These are phyloP conservation scores for Sebastiscus tertius DNA, from an alignment of 2,797 vertebrate species.

Conservation along the genomic window DNA sequence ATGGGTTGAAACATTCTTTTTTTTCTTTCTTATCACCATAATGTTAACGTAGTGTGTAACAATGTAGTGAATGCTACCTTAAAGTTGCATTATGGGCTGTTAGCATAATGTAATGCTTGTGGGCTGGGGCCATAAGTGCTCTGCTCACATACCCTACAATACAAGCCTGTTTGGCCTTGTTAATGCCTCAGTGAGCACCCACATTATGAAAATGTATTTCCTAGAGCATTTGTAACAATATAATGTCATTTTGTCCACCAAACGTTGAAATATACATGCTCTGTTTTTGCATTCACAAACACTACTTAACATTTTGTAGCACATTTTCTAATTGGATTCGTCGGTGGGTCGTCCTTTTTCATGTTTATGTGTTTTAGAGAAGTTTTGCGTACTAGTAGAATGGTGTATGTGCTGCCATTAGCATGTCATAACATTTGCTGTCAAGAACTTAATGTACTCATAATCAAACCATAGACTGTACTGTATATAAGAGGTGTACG, in stretches of 20 bases:
- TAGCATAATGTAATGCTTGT: slow-evolving; percentile 3
- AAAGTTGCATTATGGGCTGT: slow-evolving; percentile 20
- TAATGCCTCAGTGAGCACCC: neutral
- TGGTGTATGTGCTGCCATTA: neutral
- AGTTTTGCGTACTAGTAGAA: neutral
- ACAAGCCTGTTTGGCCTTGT: neutral
- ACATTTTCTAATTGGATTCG: neutral
- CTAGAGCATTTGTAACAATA: neutral
- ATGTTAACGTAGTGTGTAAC: slow-evolving; percentile 15
- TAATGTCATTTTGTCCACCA: neutral
- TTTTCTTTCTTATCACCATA: neutral
- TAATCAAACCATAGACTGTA: neutral
- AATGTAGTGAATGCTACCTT: slow-evolving; percentile 6
- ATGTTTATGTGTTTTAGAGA: neutral
- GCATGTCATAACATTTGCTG: neutral
- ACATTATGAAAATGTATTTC: neutral
- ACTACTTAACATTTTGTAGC: neutral
- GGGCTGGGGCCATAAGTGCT: neutral
- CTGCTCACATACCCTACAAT: neutral
- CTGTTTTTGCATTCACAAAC: neutral
- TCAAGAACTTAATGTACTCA: neutral
- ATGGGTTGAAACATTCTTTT: neutral
- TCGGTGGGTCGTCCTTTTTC: neutral
- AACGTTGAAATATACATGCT: neutral
- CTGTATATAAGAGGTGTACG: no score